Evolutionary conservation across 2,797 vertebrate species (phyloP), one percentile per base, ranked within the genome.

Genomic region (Sciurus vulgaris): DNA sequence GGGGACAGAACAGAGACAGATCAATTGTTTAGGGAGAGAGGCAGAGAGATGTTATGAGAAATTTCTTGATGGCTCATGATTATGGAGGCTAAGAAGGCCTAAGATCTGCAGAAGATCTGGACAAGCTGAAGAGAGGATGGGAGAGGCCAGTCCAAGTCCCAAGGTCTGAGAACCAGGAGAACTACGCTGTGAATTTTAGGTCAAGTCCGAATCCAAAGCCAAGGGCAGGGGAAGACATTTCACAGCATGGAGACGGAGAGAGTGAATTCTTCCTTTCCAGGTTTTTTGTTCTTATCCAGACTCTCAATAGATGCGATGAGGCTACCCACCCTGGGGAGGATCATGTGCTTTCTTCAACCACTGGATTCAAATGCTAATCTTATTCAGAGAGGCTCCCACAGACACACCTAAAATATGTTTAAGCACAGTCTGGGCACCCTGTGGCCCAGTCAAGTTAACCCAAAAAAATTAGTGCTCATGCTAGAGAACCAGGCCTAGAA

Each of bases 231-330:
- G 54, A 73, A 54, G 33, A n/a, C 38, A 24, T 35, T 24, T 6
- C 33, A 20, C 49, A 56, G 15, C 17, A 20, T 11, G 3, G 35
- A 14, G 35, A 22, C 56, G 14, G 14, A 12, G 28, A 22, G 33
- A 72, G 30, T 73, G 49, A 82, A 4, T 41, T 65, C 8, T 86
- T 8, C 44, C 26, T 79, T 72, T 26, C 47, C 15, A 8, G 3
- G 5, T 5, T 6, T 15, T 28, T 14, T 30, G 35, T 44, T 30
- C 54, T 83, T 35, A 24, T n/a, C 67, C 14, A 4, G 47, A 15
- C 26, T 7, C 47, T 73, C 35, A 18, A 24, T 0, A 77, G 59
- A 44, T 44, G 2, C 10, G 35, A n/a, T 0, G 35, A 56, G 63
- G 51, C 51, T 51, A 24, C 38, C 49, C 26, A 3, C 47, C 10